Percentiles rank a stretch among this genome's conserved stretches.
Evolutionary conservation across 2,888 invertebrate genomes (phyloP).

Genomic region (Tribolium freemani): DNA sequence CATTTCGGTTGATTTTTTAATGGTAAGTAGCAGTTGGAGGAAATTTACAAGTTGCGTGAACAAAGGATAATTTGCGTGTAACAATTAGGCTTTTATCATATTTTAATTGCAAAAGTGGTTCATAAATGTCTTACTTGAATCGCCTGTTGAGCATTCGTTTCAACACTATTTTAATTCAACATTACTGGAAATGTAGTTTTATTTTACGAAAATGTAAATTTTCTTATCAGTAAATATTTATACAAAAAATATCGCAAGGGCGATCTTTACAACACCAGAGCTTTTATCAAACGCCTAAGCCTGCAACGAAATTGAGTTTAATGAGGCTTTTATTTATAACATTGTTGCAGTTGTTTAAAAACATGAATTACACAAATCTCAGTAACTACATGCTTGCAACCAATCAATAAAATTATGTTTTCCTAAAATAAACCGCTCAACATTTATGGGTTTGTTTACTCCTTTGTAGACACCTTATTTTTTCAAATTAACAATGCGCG

Average conservation of each 20-base stretch:
- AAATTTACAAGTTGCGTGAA: neutral
- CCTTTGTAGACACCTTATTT: no score
- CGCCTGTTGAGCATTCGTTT: neutral
- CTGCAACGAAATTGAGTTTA: neutral
- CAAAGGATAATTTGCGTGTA: neutral
- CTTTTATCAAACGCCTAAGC: neutral
- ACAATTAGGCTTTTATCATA: neutral
- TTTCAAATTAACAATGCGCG: no score
- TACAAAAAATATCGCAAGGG: neutral
- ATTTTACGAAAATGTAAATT: conserved; percentile 19
- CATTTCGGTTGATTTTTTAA: neutral
- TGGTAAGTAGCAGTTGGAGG: neutral
- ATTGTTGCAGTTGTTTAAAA: no score
- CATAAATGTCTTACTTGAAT: neutral
- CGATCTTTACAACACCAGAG: neutral
- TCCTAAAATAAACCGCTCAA: no score
- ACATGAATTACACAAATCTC: no score
- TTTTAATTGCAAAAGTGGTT: neutral
- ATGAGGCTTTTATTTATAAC: no score
- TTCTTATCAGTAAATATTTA: conserved; percentile 13
- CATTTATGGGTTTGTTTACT: no score
- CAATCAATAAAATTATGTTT: no score
- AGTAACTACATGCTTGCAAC: no score
- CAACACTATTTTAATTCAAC: neutral
- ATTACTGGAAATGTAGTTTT: neutral